Evolutionary conservation across 2,797 vertebrate genomes (phyloP).

Genomic region (Simalia tracyae): DNA sequence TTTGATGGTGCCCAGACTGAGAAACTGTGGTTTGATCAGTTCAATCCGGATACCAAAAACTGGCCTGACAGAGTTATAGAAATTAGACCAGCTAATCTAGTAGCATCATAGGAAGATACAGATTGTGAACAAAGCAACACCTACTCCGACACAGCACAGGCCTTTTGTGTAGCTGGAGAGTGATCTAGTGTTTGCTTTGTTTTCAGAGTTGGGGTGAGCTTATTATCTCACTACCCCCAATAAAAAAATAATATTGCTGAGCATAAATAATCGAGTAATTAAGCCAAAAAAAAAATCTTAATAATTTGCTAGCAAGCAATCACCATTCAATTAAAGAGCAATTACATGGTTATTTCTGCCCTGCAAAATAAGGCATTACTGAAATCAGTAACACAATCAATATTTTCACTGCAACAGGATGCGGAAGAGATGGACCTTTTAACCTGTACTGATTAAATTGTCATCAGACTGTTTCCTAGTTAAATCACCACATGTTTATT

Average conservation of each 20-base stretch:
- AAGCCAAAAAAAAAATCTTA: constrained; percentile 71
- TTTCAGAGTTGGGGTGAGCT: background rate
- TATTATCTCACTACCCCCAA: background rate
- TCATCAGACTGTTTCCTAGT: constrained; percentile 68
- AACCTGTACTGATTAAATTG: constrained; percentile 75
- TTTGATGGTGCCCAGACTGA: background rate
- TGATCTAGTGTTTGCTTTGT: too few species aligned
- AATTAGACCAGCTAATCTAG: background rate
- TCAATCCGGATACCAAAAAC: too few species aligned
- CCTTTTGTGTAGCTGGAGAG: background rate
- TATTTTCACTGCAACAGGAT: constrained; percentile 76
- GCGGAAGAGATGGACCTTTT: constrained; percentile 70
- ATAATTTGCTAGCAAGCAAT: constrained; percentile 77
- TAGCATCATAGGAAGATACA: background rate
- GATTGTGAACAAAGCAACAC: background rate
- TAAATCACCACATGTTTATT: constrained; percentile 73
- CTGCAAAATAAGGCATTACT: constrained; percentile 74
- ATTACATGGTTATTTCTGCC: constrained; percentile 77
- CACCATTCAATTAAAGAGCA: constrained; percentile 79
- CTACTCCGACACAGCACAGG: background rate
- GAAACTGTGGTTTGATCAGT: background rate
- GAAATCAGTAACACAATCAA: constrained; percentile 75
- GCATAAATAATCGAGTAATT: constrained; percentile 74
- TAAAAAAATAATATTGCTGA: constrained; percentile 64
- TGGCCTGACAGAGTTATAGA: background rate